Base-by-base conservation (phyloP, 2,888 invertebrate species). In the Pyrochroa serraticornis region DNA sequence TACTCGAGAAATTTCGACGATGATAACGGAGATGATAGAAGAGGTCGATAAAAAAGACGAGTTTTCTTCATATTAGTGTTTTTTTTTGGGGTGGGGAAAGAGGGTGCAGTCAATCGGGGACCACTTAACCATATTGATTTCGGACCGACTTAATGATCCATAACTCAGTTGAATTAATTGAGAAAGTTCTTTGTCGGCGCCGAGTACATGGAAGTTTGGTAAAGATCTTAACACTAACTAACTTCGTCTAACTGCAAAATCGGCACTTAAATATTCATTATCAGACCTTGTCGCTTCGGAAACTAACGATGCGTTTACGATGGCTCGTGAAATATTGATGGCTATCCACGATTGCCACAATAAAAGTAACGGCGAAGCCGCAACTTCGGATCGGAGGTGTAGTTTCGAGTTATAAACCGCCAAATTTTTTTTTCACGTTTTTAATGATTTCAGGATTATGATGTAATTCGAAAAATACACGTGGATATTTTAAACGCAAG, bases 151-250 rank as follows among this genome's bases (percentile, higher is more conserved):
- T 43, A 51, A 51, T 31, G 43, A 52, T 51, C 51, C 52, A 52
- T 52, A 52, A 45, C 52, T 44, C 39, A 38, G 38, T n/a, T 44
- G 35, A 52, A 52, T 52, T 52, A 52, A 52, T 52, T 52, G 52
- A 38, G 38, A 52, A 52, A 52, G 44, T 52, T 51, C 51, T 51
- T 51, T 45, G 45, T 12, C 52, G 45, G 37, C 13, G 5, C 30
- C 45, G 45, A 52, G 45, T 38, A 44, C 22, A 38, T 38, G 52
- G 30, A 52, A 45, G 22, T 52, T 45, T 12, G 30, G 10, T 14
- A 31, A 33, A 50, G 50, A 51, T 51, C 51, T 51, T 51, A 44
- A 13, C 51, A 35, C 44, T 51, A 51, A 51, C 51, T 35, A 12
- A 45, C 52, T 43, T 33, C 45, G 33, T 14, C 52, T 38, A 38